phyloP scores from a whole-genome alignment of 2,797 vertebrate genomes.

The Phalanger gymnotis region DNA sequence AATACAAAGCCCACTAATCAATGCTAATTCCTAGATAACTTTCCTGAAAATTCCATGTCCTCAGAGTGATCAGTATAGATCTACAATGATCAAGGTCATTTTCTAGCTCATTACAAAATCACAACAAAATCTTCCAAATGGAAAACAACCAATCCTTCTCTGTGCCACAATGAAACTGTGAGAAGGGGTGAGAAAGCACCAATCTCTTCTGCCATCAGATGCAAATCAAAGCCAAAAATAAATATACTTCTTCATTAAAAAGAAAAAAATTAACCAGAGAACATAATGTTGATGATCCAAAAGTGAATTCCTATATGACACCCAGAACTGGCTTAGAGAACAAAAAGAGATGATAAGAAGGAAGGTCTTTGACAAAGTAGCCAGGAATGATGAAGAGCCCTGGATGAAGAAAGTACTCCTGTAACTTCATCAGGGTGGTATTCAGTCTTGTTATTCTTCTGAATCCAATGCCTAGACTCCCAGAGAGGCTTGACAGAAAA shows the following conservation, averaged over 20 bases:
- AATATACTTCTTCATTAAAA: neutral
- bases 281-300: neutral
- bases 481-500: neutral
- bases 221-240: neutral
- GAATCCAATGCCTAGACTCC: neutral
- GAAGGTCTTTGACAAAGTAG: neutral
- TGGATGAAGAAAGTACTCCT: neutral
- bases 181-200: neutral
- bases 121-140: conserved; percentile 22
- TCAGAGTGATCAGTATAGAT: neutral
- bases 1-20: conserved; percentile 10
- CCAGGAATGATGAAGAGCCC: neutral
- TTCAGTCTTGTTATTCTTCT: conserved; percentile 15
- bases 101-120: conserved; percentile 25
- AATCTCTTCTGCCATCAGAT: neutral
- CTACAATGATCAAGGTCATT: neutral
- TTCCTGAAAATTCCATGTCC: conserved; percentile 1
- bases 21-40: neutral
- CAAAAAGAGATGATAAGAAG: neutral
- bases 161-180: neutral
- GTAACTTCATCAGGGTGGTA: neutral
- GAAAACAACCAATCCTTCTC: conserved; percentile 25
- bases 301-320: neutral
- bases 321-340: neutral
- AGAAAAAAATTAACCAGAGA: neutral